A percentile compares a stretch with the other conserved stretches of the same genome.
These are phyloP conservation scores for Tachycineta bicolor DNA, from an alignment of 2,113 vertebrate genomes.

Conservation along the genomic window DNA sequence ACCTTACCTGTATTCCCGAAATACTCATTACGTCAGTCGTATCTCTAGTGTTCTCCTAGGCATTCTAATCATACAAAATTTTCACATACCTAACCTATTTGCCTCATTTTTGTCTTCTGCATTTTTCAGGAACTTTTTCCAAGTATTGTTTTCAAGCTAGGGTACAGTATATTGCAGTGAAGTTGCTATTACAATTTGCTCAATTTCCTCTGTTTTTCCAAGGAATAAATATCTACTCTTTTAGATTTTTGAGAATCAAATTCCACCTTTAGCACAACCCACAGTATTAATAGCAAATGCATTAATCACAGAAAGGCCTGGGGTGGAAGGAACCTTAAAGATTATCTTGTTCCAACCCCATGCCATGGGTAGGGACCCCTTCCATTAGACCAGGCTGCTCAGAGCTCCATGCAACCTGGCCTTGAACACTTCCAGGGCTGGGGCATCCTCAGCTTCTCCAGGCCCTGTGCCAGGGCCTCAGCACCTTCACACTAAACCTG, in stretches of 20 bases:
- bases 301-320: neutral
- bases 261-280: neutral
- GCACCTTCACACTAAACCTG: neutral
- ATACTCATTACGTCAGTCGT: neutral
- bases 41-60: neutral
- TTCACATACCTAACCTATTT: constrained; percentile 10
- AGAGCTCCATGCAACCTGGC: neutral
- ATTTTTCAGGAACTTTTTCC: neutral
- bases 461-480: neutral
- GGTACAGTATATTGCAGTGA: neutral
- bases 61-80: neutral
- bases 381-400: neutral
- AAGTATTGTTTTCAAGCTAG: neutral
- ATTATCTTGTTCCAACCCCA: neutral
- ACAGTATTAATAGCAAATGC: neutral
- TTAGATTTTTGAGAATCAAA: neutral
- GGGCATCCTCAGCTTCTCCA: neutral
- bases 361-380: neutral
- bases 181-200: neutral
- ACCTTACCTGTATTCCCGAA: constrained; percentile 7
- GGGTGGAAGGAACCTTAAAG: neutral
- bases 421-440: neutral
- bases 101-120: constrained; percentile 36
- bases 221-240: neutral
- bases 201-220: neutral